These are phyloP conservation scores for Erpornis zantholeuca DNA, from an alignment of 2,113 vertebrate species.

Conservation along the genomic window DNA sequence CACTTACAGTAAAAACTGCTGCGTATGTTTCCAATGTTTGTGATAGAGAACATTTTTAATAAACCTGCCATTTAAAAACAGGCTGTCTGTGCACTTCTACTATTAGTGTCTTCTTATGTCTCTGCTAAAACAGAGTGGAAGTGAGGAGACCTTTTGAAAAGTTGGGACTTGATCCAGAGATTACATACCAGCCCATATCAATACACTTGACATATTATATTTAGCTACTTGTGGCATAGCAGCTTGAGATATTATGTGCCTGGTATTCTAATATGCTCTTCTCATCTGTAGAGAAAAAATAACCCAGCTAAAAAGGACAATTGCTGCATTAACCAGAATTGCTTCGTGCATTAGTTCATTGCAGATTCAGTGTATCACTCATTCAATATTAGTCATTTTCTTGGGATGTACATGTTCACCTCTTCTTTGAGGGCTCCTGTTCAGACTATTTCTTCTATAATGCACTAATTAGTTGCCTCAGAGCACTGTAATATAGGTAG, in stretches of 20 bases:
- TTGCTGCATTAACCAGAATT: neutral
- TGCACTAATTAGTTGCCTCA: neutral
- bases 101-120: neutral
- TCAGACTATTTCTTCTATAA: neutral
- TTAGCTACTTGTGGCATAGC: neutral
- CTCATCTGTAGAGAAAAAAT: neutral
- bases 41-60: conserved; percentile 62
- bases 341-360: neutral
- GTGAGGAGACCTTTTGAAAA: neutral
- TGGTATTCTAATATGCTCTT: neutral
- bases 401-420: neutral
- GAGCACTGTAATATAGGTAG: neutral
- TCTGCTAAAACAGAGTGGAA: neutral
- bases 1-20: conserved; percentile 24
- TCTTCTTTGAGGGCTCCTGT: neutral
- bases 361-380: neutral
- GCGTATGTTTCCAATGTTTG: conserved; percentile 43
- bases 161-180: neutral
- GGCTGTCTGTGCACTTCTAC: neutral
- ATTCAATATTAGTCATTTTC: neutral
- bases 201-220: neutral
- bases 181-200: neutral
- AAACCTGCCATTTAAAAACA: conserved; percentile 52
- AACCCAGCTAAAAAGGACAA: neutral
- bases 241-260: neutral